Percentiles rank a stretch among this genome's conserved stretches.
These are phyloP conservation scores for Psophia crepitans DNA, from an alignment of 2,113 vertebrate species.

Conservation along the genomic window DNA sequence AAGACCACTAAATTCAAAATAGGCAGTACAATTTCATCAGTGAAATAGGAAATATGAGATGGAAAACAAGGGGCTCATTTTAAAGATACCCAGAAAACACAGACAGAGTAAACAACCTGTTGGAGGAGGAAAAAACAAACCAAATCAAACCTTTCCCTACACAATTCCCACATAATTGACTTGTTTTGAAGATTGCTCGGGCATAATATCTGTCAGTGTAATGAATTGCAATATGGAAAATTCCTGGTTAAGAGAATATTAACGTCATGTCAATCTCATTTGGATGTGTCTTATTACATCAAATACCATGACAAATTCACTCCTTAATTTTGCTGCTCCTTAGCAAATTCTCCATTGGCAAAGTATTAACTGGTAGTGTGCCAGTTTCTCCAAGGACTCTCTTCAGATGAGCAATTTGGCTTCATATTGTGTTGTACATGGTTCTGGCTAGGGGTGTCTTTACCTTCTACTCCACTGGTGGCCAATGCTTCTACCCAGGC, in stretches of 20 bases:
- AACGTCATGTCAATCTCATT: not conserved
- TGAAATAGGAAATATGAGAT: not conserved
- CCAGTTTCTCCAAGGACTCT: not conserved
- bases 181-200: not conserved
- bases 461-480: too few relatives aligned
- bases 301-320: not conserved
- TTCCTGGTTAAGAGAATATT: not conserved
- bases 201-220: not conserved
- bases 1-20: not conserved
- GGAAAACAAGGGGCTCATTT: not conserved
- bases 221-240: not conserved
- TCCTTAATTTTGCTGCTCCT: not conserved
- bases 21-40: not conserved
- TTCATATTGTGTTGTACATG: not conserved
- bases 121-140: not conserved
- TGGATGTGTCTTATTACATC: not conserved
- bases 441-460: too few relatives aligned
- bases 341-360: not conserved
- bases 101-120: not conserved
- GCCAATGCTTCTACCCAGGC: too few relatives aligned
- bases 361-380: accelerated
- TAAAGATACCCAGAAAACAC: not conserved
- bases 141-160: not conserved
- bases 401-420: not conserved
- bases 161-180: not conserved